Evolutionary conservation across 2,113 vertebrate species (phyloP).

Genomic region (Alectura lathami): DNA sequence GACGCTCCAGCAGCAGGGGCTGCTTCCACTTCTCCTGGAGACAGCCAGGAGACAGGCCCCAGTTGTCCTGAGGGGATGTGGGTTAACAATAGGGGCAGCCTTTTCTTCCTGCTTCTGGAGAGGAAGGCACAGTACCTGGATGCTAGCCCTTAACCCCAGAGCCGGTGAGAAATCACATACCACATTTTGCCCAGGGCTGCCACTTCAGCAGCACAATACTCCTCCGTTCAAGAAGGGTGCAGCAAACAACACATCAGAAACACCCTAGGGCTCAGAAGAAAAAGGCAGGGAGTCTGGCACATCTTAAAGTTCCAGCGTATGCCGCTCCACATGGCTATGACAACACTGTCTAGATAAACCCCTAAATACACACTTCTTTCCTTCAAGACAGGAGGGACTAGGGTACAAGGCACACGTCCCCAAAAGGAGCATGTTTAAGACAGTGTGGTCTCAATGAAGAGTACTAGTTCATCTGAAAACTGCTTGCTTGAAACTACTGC

Average conservation of each 20-base stretch:
- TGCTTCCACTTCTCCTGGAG: neutral
- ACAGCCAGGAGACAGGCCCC: neutral
- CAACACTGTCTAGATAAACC: neutral
- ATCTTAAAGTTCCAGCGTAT: neutral
- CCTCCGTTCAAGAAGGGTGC: neutral
- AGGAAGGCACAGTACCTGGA: neutral
- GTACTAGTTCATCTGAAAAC: neutral
- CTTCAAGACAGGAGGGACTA: neutral
- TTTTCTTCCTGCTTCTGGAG: neutral
- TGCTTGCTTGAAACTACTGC: slow-evolving; percentile 21
- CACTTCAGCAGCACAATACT: neutral
- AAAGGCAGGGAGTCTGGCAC: neutral
- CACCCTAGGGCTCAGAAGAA: neutral
- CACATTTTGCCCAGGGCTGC: neutral
- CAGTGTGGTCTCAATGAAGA: neutral
- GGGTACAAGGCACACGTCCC: neutral
- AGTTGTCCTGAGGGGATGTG: neutral
- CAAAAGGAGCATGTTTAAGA: neutral
- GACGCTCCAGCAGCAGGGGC: neutral
- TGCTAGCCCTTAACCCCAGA: neutral
- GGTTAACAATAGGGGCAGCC: neutral
- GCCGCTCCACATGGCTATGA: neutral
- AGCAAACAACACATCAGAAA: neutral
- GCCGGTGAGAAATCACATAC: neutral
- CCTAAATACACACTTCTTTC: neutral